Evolutionary conservation across 92 coral and sea anemone species (phyloP).

Genomic region (Hydrozoanthus gracilis): DNA sequence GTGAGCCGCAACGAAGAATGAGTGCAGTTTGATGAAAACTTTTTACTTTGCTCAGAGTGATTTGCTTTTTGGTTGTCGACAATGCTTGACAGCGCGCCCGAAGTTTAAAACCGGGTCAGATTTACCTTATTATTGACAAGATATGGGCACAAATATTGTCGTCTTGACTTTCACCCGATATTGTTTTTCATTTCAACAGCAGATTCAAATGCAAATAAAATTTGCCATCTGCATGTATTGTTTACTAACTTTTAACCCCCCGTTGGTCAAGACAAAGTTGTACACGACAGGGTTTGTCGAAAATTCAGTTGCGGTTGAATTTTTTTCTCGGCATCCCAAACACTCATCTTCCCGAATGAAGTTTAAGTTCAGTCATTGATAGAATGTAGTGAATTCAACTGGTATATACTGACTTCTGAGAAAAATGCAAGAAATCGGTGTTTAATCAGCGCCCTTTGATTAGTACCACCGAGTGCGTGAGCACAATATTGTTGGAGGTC

Average conservation of each 20-base stretch:
- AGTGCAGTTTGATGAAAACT: constrained; percentile 4
- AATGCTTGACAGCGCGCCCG: not conserved
- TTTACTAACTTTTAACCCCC: constrained; percentile 40
- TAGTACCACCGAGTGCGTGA: not conserved
- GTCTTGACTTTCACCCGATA: not conserved
- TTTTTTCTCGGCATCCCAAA: not conserved
- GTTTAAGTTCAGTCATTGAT: too few species aligned
- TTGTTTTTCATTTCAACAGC: not conserved
- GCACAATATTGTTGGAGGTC: constrained; percentile 4
- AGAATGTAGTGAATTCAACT: too few species aligned
- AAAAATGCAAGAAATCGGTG: not conserved
- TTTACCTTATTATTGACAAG: not conserved
- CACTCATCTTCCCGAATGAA: not conserved
- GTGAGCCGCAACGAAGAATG: constrained; percentile 41
- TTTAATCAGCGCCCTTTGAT: too few species aligned
- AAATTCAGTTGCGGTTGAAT: not conserved
- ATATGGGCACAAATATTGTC: not conserved
- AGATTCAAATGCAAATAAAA: constrained; percentile 8
- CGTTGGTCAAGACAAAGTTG: not conserved
- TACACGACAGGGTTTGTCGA: not conserved
- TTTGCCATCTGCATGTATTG: constrained; percentile 38
- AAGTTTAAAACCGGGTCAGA: not conserved
- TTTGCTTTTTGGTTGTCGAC: not conserved
- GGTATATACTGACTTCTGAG: too few species aligned
- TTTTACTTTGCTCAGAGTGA: not conserved